Percentiles rank a stretch among this genome's conserved stretches.
These are phyloP conservation scores for Siphamia tubifer DNA, from an alignment of 2,113 vertebrate genomes.

Conservation along the genomic window DNA sequence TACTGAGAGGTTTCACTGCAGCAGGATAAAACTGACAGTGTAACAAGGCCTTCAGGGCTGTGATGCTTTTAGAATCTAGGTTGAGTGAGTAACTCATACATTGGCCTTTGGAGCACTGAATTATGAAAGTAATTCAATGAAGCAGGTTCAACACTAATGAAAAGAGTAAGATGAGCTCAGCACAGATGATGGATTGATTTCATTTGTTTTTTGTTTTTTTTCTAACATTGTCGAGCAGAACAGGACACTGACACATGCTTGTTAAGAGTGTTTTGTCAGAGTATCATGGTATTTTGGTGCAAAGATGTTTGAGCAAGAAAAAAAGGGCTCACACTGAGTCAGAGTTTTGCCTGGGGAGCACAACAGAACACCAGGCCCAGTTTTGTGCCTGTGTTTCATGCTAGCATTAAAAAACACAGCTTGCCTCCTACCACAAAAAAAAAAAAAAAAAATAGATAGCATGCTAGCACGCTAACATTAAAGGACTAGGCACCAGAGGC, in stretches of 20 bases:
- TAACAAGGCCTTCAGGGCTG: constrained; percentile 41
- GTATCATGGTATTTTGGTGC: constrained; percentile 22
- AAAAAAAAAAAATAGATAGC: constrained; percentile 42
- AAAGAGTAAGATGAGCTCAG: background rate
- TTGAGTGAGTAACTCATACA: constrained; percentile 47
- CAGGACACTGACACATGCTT: constrained; percentile 11
- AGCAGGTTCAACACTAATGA: background rate
- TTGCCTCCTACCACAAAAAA: constrained; percentile 27
- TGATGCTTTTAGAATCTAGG: constrained; percentile 55
- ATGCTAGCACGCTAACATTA: constrained; percentile 31
- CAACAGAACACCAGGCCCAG: constrained; percentile 44
- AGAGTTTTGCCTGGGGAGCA: constrained; percentile 40
- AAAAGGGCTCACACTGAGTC: constrained; percentile 47
- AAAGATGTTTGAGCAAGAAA: constrained; percentile 35
- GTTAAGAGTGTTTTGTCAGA: constrained; percentile 6
- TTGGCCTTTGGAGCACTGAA: constrained; percentile 34
- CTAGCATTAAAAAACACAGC: constrained; percentile 42
- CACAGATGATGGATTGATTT: background rate
- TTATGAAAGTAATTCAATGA: constrained; percentile 46
- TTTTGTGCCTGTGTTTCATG: constrained; percentile 49
- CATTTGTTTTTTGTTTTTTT: background rate
- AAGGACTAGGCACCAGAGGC: constrained; percentile 19
- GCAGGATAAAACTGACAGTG: constrained; percentile 6
- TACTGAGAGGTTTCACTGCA: constrained; percentile 19
- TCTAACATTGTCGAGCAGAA: background rate